These are phyloP conservation scores for Atta colombica DNA, from an alignment of 1,140 invertebrate genomes.

Conservation along the genomic window DNA sequence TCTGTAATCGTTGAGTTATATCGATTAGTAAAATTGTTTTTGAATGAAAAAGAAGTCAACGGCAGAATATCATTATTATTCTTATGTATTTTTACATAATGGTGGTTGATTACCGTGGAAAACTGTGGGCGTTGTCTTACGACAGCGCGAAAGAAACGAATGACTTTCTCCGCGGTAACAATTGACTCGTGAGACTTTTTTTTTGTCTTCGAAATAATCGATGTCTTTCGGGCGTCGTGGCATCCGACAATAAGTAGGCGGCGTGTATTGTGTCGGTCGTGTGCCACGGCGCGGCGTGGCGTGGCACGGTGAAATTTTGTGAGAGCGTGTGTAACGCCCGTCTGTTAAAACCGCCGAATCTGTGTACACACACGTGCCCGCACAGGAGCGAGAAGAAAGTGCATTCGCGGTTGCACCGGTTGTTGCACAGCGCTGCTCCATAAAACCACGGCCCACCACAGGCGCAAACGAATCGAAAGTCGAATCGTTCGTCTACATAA, in stretches of 20 bases:
- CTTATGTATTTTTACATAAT: slow-evolving; percentile 52
- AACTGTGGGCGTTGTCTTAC: slow-evolving; percentile 49
- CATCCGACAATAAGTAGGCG: slow-evolving; percentile 39
- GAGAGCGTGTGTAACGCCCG: slow-evolving; percentile 70
- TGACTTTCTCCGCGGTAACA: slow-evolving; percentile 67
- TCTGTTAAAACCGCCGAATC: slow-evolving; percentile 72
- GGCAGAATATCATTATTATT: slow-evolving; percentile 25
- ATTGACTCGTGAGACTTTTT: slow-evolving; percentile 35
- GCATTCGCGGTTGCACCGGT: slow-evolving; percentile 75
- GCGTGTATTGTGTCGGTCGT: slow-evolving; percentile 38
- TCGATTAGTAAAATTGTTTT: not conserved
- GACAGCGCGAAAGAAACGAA: slow-evolving; percentile 20
- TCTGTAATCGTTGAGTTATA: not conserved
- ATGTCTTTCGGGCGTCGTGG: slow-evolving; percentile 55
- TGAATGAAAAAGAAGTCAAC: not conserved
- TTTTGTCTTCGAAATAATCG: slow-evolving; percentile 67
- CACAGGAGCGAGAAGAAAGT: slow-evolving; percentile 71
- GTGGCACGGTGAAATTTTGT: slow-evolving; percentile 73
- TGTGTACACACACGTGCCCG: slow-evolving; percentile 67
- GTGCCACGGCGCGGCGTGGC: slow-evolving; percentile 19
- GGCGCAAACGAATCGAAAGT: slow-evolving; percentile 74
- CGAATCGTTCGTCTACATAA: slow-evolving; percentile 54
- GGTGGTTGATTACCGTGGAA: slow-evolving; percentile 19
- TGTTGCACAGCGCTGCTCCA: slow-evolving; percentile 76
- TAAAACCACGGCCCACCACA: slow-evolving; percentile 71